Evolutionary conservation across 2,797 vertebrate species (phyloP).

Genomic region (Salmo trutta): DNA sequence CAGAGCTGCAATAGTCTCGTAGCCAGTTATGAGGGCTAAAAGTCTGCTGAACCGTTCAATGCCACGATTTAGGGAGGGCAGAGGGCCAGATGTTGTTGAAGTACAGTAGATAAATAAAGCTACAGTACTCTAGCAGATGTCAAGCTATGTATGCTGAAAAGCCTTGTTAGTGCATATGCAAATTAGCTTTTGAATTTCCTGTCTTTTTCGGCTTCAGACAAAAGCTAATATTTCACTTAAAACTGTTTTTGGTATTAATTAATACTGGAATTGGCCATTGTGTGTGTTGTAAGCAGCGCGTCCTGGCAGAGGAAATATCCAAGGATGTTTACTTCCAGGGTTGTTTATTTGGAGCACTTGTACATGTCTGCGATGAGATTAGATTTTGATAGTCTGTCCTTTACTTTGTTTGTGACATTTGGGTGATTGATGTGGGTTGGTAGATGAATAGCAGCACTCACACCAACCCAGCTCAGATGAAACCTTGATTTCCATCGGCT

Average conservation of each 20-base stretch:
- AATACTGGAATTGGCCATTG: conserved; percentile 4
- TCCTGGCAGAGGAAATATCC: conserved; percentile 31
- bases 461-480: conserved; percentile 35
- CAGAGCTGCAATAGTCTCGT: too few relatives aligned
- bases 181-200: too few relatives aligned
- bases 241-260: conserved; percentile 15
- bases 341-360: conserved; percentile 56
- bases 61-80: too few relatives aligned
- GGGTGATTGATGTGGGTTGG: conserved; percentile 62
- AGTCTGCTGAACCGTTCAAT: too few relatives aligned
- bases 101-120: too few relatives aligned
- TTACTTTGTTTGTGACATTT: conserved; percentile 69
- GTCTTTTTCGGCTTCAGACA: too few relatives aligned
- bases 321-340: conserved; percentile 31
- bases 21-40: too few relatives aligned
- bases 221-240: too few relatives aligned
- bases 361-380: conserved; percentile 58
- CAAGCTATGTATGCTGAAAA: too few relatives aligned
- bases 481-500: conserved; percentile 39
- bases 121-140: too few relatives aligned
- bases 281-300: conserved; percentile 18
- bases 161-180: too few relatives aligned
- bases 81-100: too few relatives aligned
- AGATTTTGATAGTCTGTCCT: conserved; percentile 58
- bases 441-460: conserved; percentile 46